phyloP scores from a whole-genome alignment of 2,797 vertebrate species.

The Poecilia picta region DNA sequence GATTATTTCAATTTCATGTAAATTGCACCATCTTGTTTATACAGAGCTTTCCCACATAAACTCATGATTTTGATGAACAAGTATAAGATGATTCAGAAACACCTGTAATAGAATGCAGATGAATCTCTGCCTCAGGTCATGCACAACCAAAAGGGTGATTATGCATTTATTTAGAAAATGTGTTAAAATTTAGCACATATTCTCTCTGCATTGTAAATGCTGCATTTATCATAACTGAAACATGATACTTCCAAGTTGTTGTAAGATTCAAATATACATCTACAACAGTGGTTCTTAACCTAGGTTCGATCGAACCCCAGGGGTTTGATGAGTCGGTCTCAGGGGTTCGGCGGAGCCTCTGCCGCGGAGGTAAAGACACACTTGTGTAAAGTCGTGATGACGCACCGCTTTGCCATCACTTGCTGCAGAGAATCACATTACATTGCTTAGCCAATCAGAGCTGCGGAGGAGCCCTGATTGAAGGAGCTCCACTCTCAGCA shows the following conservation, averaged over 20 bases:
- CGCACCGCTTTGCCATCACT: too few species aligned
- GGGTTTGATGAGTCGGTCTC: too few species aligned
- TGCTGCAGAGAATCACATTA: too few species aligned
- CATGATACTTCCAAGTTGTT: neutral
- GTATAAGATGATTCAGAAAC: slow-evolving; percentile 42
- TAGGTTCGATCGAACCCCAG: too few species aligned
- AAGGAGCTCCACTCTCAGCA: too few species aligned
- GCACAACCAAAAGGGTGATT: slow-evolving; percentile 41
- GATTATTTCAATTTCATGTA: slow-evolving; percentile 49
- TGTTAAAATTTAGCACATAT: neutral
- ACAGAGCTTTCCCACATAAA: slow-evolving; percentile 39
- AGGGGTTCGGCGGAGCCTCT: too few species aligned
- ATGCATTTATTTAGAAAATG: slow-evolving; percentile 20
- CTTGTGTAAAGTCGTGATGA: too few species aligned
- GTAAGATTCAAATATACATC: neutral
- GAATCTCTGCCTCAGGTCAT: slow-evolving; percentile 36
- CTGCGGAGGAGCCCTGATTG: too few species aligned
- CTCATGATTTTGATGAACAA: slow-evolving; percentile 52
- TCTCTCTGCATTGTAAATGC: slow-evolving; percentile 19
- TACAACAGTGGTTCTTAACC: too few species aligned
- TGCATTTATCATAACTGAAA: slow-evolving; percentile 25
- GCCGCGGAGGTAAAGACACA: too few species aligned
- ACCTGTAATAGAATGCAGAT: slow-evolving; percentile 49
- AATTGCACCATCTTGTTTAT: slow-evolving; percentile 35
- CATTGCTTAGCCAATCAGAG: too few species aligned